A percentile compares a stretch with the other conserved stretches of the same genome.
Conservation (phyloP, 2,113 vertebrate species). For the Halichoerus grypus region DNA sequence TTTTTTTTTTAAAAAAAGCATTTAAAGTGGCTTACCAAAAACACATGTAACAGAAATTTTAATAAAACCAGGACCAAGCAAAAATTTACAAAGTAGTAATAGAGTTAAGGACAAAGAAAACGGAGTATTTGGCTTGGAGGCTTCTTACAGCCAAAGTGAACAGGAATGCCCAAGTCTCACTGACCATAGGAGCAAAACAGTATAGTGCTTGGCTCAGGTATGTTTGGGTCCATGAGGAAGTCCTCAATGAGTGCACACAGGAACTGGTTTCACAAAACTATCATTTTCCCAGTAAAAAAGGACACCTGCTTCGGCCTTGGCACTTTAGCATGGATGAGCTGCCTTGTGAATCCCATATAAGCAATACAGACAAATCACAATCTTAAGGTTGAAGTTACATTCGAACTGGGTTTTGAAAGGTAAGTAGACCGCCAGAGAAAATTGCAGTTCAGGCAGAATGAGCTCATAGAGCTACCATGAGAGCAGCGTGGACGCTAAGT, state of each 20-base stretch:
- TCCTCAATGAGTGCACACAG: neutral
- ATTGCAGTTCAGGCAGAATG: neutral
- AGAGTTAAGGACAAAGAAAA: neutral
- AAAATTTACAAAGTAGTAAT: neutral
- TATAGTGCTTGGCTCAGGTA: neutral
- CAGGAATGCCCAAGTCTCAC: neutral
- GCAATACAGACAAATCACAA: neutral
- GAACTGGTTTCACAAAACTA: neutral
- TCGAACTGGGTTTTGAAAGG: neutral
- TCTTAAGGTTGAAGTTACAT: neutral
- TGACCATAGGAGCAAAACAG: neutral
- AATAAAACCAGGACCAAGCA: neutral
- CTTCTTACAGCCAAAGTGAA: neutral
- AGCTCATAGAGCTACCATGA: neutral
- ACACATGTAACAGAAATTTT: neutral
- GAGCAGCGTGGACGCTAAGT: accelerated
- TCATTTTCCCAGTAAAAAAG: neutral
- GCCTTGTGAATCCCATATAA: neutral
- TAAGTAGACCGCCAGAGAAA: neutral
- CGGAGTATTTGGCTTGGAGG: neutral
- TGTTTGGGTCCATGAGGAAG: neutral
- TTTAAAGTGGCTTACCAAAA: neutral
- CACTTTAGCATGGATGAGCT: neutral
- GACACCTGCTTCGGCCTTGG: neutral
- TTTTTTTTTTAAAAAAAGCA: neutral